phyloP scores from a whole-genome alignment of 2,797 vertebrate species.

The Chiloscyllium punctatum region DNA sequence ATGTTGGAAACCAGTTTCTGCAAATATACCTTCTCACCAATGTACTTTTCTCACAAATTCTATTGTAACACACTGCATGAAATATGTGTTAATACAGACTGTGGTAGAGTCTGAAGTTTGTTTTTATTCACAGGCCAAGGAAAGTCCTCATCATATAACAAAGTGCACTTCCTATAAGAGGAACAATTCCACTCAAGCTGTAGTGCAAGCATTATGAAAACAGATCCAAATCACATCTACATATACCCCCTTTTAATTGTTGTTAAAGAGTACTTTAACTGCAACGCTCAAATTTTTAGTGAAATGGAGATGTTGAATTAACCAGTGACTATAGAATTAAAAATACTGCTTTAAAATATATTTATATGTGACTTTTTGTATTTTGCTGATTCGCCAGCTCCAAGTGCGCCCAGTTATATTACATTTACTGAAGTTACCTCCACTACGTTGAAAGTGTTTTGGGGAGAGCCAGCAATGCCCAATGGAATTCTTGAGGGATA shows the following conservation, averaged over 20 bases:
- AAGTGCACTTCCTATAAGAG: neutral
- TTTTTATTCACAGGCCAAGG: neutral
- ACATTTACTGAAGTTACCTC: constrained; percentile 86
- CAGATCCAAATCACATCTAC: neutral
- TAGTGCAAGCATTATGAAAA: neutral
- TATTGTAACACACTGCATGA: neutral
- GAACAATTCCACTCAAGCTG: neutral
- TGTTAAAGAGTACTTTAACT: neutral
- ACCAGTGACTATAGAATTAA: neutral
- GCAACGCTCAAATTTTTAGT: neutral
- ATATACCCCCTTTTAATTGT: neutral
- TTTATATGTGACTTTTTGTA: neutral
- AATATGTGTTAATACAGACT: neutral
- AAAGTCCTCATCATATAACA: neutral
- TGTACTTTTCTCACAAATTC: neutral
- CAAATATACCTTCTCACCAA: neutral
- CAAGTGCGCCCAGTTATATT: constrained; percentile 77
- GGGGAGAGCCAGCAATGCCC: constrained; percentile 76
- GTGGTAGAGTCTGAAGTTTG: neutral
- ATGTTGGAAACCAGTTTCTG: neutral
- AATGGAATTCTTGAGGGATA: constrained; percentile 90
- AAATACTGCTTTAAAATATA: neutral
- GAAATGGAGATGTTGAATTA: neutral
- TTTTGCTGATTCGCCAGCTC: constrained; percentile 58
- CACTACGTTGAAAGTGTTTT: constrained; percentile 83